phyloP scores from a whole-genome alignment of 2,888 invertebrate genomes.

The Polydrusus pterygomalis region DNA sequence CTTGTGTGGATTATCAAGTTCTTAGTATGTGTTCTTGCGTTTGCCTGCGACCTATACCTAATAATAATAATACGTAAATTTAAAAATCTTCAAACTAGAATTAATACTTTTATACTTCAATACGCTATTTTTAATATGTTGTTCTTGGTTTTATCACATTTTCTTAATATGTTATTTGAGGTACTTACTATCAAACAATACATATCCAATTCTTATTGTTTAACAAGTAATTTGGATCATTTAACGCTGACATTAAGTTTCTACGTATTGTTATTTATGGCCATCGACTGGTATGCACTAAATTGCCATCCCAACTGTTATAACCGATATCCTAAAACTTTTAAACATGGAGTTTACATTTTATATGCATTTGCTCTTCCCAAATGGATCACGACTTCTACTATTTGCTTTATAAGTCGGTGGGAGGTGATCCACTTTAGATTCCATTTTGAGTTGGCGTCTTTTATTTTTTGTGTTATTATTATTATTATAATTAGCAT shows the following conservation, averaged over 20 bases:
- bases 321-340: not conserved
- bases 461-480: not conserved
- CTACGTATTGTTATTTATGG: constrained; percentile 8
- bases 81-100: constrained; percentile 31
- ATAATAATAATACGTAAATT: too few species aligned
- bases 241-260: not conserved
- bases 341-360: constrained; percentile 1
- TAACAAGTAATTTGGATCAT: not conserved
- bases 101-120: constrained; percentile 34
- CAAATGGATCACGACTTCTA: not conserved
- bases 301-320: not conserved
- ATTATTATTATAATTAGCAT: not conserved
- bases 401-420: not conserved
- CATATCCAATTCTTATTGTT: not conserved
- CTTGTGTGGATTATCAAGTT: not conserved
- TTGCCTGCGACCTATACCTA: constrained; percentile 33
- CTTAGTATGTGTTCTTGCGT: not conserved
- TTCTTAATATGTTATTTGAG: not conserved
- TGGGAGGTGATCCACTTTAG: not conserved
- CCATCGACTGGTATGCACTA: constrained; percentile 8
- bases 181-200: not conserved
- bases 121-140: constrained; percentile 29
- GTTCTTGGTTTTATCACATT: constrained; percentile 8
- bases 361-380: not conserved
- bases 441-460: not conserved